Conservation (phyloP, 1,140 invertebrate species). For the Danaus melanippus region DNA sequence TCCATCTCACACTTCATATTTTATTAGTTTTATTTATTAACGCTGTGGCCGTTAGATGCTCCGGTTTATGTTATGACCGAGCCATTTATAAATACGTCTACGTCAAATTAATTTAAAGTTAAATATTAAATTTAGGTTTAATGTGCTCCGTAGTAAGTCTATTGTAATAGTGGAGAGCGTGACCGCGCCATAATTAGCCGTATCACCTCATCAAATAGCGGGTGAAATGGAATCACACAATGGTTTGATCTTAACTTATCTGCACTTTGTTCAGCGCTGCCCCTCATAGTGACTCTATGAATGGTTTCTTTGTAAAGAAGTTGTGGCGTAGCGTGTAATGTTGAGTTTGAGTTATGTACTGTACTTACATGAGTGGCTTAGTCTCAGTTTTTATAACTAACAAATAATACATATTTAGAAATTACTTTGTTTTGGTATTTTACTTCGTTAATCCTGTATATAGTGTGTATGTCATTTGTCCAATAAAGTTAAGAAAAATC, state of each 20-base stretch:
- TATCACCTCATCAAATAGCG: conserved; percentile 39
- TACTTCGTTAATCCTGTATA: not conserved
- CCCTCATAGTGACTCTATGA: no score
- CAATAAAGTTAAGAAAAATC: no score
- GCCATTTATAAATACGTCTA: no score
- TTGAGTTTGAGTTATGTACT: conserved; percentile 11
- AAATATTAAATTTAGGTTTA: no score
- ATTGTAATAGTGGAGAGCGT: conserved; percentile 25
- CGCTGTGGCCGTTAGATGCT: not conserved
- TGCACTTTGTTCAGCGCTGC: conserved; percentile 14
- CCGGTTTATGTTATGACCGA: no score
- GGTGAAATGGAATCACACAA: conserved; percentile 28
- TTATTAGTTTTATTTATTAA: no score
- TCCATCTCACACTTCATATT: no score
- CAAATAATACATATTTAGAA: not conserved
- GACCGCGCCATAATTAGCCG: conserved; percentile 42
- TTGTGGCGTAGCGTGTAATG: conserved; percentile 7
- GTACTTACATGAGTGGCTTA: not conserved
- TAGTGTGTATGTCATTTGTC: no score
- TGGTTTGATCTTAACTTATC: conserved; percentile 15
- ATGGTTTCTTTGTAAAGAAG: no score
- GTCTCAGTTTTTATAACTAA: not conserved
- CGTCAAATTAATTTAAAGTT: no score
- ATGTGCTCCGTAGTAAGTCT: no score
- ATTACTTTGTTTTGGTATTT: conserved; percentile 9